A percentile compares a stretch with the other conserved stretches of the same genome.
Evolutionary conservation across 2,113 vertebrate genomes (phyloP).

Genomic region (Machaerirhynchus nigripectus): DNA sequence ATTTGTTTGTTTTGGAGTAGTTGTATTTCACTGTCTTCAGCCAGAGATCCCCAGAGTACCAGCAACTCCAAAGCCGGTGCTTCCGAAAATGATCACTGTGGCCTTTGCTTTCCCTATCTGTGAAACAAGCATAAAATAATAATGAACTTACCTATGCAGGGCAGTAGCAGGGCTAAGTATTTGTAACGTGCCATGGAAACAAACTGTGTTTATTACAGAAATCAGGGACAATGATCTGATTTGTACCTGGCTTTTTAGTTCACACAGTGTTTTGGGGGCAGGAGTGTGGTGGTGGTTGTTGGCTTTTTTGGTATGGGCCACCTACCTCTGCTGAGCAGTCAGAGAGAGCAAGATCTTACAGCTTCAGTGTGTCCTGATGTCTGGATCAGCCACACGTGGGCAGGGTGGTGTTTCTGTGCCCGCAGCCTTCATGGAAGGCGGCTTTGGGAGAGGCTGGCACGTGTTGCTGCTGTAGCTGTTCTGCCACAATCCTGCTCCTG

Average conservation of each 20-base stretch:
- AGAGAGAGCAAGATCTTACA: not conserved
- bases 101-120: not conserved
- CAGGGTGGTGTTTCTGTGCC: not conserved
- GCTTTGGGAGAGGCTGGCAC: not conserved
- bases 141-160: not conserved
- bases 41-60: not conserved
- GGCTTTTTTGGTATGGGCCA: not conserved
- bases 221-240: not conserved
- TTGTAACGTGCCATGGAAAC: not conserved
- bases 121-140: not conserved
- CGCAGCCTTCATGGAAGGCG: accelerated
- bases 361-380: not conserved
- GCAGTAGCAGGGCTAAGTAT: not conserved
- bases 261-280: not conserved
- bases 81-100: not conserved
- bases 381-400: not conserved
- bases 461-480: not conserved
- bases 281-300: not conserved
- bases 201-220: not conserved
- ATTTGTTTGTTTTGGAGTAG: not conserved
- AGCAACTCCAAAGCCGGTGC: not conserved
- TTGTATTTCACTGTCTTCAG: not conserved
- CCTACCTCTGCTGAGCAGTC: not conserved
- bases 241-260: not conserved
- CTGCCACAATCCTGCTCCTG: not conserved